Conservation (phyloP, 2,113 vertebrate genomes). For the Spermophilus dauricus region DNA sequence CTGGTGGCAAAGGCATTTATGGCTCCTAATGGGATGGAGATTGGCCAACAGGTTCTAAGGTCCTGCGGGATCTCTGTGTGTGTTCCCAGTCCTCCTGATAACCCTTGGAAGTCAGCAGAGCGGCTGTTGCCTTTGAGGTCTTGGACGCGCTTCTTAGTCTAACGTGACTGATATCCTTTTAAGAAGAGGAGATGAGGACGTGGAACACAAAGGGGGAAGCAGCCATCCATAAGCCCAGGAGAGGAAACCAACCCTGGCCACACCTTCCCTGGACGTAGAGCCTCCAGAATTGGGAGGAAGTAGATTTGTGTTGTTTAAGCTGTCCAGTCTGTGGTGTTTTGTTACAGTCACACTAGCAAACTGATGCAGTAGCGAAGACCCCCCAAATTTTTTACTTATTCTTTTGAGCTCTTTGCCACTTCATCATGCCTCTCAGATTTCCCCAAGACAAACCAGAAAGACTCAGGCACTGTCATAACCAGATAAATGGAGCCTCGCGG, state of each 20-base stretch:
- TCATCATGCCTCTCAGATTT: background rate
- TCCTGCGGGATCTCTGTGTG: background rate
- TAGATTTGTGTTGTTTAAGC: background rate
- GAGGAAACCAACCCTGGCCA: background rate
- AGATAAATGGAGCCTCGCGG: background rate
- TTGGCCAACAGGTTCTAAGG: background rate
- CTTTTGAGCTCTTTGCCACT: background rate
- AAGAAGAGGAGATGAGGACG: background rate
- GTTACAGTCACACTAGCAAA: background rate
- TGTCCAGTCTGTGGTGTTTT: background rate
- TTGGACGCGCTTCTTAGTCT: background rate
- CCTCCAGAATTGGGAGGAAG: background rate
- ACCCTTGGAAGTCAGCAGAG: background rate
- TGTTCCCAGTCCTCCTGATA: background rate
- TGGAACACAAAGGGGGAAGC: background rate
- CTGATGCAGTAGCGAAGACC: background rate
- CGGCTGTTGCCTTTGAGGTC: fast-evolving
- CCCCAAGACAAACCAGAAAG: background rate
- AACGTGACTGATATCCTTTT: background rate
- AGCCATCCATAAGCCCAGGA: background rate
- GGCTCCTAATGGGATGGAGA: background rate
- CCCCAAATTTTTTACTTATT: background rate
- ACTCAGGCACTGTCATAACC: background rate
- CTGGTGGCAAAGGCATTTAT: background rate
- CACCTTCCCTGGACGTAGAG: background rate